These are phyloP conservation scores for Anthoptus insignis DNA, from an alignment of 2,888 invertebrate species.

Conservation along the genomic window DNA sequence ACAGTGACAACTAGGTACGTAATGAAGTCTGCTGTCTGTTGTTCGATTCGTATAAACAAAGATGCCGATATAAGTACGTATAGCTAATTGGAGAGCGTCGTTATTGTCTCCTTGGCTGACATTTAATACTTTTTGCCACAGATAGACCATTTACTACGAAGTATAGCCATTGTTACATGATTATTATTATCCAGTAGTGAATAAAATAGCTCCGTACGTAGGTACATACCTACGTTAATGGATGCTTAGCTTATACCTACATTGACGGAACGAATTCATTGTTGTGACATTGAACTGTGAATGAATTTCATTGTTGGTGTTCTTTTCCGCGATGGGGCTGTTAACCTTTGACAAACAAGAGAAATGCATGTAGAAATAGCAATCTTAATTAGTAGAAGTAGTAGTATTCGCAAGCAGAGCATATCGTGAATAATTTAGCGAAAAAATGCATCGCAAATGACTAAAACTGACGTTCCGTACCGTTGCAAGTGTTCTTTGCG, in stretches of 20 bases:
- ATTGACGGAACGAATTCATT: conserved; percentile 56
- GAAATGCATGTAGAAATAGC: no score
- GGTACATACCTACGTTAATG: background rate
- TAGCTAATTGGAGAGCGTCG: conserved; percentile 14
- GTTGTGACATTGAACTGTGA: conserved; percentile 69
- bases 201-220: conserved; percentile 2
- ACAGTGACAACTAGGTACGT: conserved; percentile 34
- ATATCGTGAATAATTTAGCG: conserved; percentile 27
- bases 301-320: conserved; percentile 61
- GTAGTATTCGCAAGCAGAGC: conserved; percentile 33
- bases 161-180: conserved; percentile 8
- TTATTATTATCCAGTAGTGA: background rate
- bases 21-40: conserved; percentile 40
- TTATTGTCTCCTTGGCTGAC: conserved; percentile 22
- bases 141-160: conserved; percentile 1
- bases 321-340: conserved; percentile 47
- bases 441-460: conserved; percentile 12
- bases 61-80: conserved; percentile 15
- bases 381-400: conserved; percentile 26
- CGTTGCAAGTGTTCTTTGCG: conserved; percentile 41
- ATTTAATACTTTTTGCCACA: conserved; percentile 10
- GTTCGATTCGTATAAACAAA: conserved; percentile 26
- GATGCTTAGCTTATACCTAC: conserved; percentile 24
- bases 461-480: conserved; percentile 9
- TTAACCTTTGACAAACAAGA: conserved; percentile 56